These are phyloP conservation scores for Sitta europaea DNA, from an alignment of 2,113 vertebrate species.

Conservation along the genomic window DNA sequence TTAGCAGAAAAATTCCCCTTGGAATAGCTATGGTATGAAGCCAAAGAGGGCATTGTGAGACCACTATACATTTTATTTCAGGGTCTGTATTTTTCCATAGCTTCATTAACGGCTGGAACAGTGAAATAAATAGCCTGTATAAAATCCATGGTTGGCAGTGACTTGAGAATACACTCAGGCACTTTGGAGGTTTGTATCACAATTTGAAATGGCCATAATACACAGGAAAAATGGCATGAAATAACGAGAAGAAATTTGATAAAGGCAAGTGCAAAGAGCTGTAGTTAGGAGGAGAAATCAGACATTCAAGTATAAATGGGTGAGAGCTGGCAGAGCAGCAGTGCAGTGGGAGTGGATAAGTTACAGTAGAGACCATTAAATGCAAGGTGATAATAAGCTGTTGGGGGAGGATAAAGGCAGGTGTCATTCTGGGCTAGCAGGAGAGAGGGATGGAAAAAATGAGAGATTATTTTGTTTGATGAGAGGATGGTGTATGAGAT, in stretches of 20 bases:
- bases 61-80: neutral
- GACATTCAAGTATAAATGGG: neutral
- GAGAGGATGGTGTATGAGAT: neutral
- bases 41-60: neutral
- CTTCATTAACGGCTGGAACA: neutral
- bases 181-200: neutral
- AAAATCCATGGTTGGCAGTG: neutral
- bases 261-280: neutral
- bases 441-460: neutral
- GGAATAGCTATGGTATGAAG: neutral
- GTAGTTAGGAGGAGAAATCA: conserved; percentile 3
- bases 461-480: neutral
- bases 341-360: neutral
- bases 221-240: neutral
- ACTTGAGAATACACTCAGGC: neutral
- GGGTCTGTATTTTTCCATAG: neutral
- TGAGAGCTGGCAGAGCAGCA: conserved; percentile 14
- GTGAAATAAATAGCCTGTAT: neutral
- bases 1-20: neutral
- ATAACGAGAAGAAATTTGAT: neutral
- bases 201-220: neutral
- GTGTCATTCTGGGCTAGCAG: neutral
- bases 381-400: neutral
- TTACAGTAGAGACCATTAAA: conserved; percentile 13
- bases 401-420: neutral